Evolutionary conservation across 2,888 invertebrate genomes (phyloP).

Genomic region (Limnephilus rhombicus): DNA sequence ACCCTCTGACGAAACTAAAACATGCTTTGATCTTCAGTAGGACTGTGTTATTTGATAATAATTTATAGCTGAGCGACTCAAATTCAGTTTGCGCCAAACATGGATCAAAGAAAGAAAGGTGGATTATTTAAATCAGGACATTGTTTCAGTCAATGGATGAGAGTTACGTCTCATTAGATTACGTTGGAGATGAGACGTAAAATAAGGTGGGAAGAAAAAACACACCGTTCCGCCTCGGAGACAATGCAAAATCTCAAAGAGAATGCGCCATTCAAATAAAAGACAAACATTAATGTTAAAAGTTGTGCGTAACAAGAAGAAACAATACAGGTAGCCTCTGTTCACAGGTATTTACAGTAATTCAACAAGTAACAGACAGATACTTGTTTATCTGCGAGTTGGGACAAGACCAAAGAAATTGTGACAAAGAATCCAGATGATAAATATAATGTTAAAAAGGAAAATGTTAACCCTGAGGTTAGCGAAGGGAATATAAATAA

Average conservation of each 20-base stretch:
- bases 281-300: conserved; percentile 14
- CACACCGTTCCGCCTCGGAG: conserved; percentile 24
- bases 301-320: conserved; percentile 13
- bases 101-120: background rate
- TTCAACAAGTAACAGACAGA: background rate
- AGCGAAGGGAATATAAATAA: background rate
- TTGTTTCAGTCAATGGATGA: background rate
- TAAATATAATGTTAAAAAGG: background rate
- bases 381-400: background rate
- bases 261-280: conserved; percentile 15
- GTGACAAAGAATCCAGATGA: background rate
- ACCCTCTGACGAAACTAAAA: background rate
- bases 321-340: background rate
- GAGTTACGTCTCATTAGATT: background rate
- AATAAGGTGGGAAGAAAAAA: conserved; percentile 18
- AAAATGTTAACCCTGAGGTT: background rate
- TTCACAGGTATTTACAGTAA: background rate
- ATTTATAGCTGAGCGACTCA: background rate
- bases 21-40: background rate
- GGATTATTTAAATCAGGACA: background rate
- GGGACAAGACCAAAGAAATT: background rate
- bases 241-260: conserved; percentile 12
- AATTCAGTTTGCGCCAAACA: background rate
- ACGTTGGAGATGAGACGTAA: background rate
- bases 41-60: background rate